A percentile compares a stretch with the other conserved stretches of the same genome.
Conservation (phyloP, 2,113 vertebrate genomes). For the Leptobrachium ailaonicum region DNA sequence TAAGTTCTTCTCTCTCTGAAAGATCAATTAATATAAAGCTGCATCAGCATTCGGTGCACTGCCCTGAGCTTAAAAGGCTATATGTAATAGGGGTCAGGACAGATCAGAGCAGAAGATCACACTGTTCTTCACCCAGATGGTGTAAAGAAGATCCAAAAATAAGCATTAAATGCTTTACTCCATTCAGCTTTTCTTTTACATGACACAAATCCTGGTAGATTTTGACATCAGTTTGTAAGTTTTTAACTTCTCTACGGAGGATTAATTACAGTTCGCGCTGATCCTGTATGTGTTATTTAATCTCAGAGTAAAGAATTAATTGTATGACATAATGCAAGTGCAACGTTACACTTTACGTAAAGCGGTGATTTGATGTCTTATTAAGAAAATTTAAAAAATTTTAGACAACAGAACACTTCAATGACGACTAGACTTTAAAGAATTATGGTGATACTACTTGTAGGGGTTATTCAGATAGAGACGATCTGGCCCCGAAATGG, state of each 20-base stretch:
- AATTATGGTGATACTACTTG: too few relatives aligned
- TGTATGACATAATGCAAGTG: constrained; percentile 18
- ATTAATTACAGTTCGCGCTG: not conserved
- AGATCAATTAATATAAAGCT: not conserved
- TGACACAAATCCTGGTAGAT: constrained; percentile 47
- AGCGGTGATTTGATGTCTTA: too few relatives aligned
- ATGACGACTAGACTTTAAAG: too few relatives aligned
- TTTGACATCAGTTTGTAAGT: constrained; percentile 30
- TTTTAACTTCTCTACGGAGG: constrained; percentile 26
- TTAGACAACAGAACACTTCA: too few relatives aligned
- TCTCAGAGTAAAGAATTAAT: not conserved
- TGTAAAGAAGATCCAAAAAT: constrained; percentile 48
- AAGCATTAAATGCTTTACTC: constrained; percentile 50
- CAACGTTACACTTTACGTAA: not conserved
- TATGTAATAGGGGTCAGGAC: constrained; percentile 19
- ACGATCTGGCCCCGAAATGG: too few relatives aligned
- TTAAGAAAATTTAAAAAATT: too few relatives aligned
- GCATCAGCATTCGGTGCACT: not conserved
- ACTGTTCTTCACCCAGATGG: not conserved
- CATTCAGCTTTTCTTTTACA: constrained; percentile 50
- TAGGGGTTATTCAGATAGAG: too few relatives aligned
- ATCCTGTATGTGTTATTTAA: not conserved
- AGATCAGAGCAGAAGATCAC: constrained; percentile 45
- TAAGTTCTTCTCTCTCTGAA: not conserved
- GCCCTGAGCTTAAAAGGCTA: not conserved